Percentiles rank a stretch among this genome's conserved stretches.
These are phyloP conservation scores for Capitulum mitella DNA, from an alignment of 2,888 invertebrate genomes.

Conservation along the genomic window DNA sequence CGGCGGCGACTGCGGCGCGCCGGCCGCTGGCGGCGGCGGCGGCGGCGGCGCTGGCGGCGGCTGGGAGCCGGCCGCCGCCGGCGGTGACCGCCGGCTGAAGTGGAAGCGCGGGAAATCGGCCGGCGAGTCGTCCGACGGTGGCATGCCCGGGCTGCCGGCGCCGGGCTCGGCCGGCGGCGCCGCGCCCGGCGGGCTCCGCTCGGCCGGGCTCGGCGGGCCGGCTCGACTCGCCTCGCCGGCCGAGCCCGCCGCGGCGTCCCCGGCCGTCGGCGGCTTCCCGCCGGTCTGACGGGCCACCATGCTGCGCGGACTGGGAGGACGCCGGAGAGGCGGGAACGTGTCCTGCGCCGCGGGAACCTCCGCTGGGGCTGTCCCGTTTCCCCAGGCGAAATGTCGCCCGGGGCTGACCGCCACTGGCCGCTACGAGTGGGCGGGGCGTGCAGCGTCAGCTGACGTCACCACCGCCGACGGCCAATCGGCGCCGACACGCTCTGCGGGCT, in stretches of 20 bases:
- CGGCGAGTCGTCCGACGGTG: not conserved
- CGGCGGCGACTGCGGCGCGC: not conserved
- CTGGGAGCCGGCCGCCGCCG: not conserved
- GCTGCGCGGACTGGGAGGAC: not conserved
- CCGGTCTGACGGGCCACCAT: not conserved
- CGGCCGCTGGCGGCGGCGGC: not conserved
- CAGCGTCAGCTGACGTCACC: not conserved
- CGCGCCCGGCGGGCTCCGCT: not conserved
- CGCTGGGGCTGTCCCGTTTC: not conserved
- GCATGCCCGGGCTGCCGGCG: not conserved
- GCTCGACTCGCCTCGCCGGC: too few relatives aligned
- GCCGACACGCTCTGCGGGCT: not conserved
- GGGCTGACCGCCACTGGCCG: not conserved
- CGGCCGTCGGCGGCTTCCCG: not conserved
- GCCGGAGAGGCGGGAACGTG: too few relatives aligned
- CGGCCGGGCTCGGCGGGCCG: not conserved
- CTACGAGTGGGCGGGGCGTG: not conserved
- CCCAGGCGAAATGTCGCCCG: not conserved
- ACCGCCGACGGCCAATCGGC: not conserved
- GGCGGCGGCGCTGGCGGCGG: not conserved
- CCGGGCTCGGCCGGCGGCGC: not conserved
- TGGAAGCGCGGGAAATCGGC: constrained; percentile 5
- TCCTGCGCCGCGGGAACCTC: not conserved
- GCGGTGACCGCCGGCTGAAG: not conserved
- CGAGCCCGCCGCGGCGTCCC: not conserved